Evolutionary conservation across 1,140 invertebrate genomes (phyloP).

Genomic region (Pseudachorutes palmiensis): DNA sequence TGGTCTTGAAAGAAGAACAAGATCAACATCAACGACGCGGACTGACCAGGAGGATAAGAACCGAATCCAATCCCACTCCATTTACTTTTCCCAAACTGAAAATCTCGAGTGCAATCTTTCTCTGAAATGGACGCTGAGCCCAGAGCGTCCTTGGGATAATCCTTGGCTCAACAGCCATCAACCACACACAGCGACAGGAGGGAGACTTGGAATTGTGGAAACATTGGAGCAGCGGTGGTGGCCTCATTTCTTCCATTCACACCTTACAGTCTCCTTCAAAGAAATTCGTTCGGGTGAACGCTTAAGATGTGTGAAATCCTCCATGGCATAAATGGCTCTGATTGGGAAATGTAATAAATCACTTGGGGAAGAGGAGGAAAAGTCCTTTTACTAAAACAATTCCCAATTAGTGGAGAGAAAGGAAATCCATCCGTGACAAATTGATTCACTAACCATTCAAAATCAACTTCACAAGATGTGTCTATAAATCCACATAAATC

Average conservation of each 20-base stretch:
- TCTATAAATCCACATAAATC: too few relatives aligned
- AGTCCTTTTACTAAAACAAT: background rate
- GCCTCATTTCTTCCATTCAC: background rate
- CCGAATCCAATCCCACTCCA: background rate
- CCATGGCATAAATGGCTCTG: background rate
- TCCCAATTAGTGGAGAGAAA: background rate
- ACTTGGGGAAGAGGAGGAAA: background rate
- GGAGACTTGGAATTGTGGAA: background rate
- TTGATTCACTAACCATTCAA: background rate
- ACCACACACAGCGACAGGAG: background rate
- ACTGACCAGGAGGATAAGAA: background rate
- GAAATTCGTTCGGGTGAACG: background rate
- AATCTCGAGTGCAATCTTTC: too few relatives aligned
- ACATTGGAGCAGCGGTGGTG: background rate
- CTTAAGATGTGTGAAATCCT: background rate
- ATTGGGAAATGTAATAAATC: background rate
- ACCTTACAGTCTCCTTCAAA: background rate
- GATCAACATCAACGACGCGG: background rate
- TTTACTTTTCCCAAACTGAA: background rate
- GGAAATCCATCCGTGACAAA: background rate
- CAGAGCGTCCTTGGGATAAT: background rate
- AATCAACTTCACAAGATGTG: too few relatives aligned
- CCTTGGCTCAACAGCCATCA: too few relatives aligned
- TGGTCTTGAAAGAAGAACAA: background rate
- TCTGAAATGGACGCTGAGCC: background rate